These are phyloP conservation scores for Cheracebus regulus DNA, from an alignment of 2,797 vertebrate genomes.

Conservation along the genomic window DNA sequence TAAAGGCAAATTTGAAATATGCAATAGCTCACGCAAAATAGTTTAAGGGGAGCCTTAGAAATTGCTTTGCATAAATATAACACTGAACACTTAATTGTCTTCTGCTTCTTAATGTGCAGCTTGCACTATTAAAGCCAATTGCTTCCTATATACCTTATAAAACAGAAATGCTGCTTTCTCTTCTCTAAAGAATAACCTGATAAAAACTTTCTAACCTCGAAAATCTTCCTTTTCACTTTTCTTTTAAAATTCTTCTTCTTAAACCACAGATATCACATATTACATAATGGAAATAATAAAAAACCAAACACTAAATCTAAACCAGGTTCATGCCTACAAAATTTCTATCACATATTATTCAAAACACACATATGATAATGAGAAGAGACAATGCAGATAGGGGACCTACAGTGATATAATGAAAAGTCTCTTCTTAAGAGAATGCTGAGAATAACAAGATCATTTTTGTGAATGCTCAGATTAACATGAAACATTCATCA, in stretches of 20 bases:
- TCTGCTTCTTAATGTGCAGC: constrained; percentile 63
- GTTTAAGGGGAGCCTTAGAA: constrained; percentile 72
- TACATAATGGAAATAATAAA: not conserved
- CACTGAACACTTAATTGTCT: constrained; percentile 68
- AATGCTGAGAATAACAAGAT: not conserved
- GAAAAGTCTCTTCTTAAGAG: constrained; percentile 13
- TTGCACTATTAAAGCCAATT: constrained; percentile 72
- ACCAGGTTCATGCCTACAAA: not conserved
- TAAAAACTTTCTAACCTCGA: constrained; percentile 31
- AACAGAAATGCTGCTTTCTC: constrained; percentile 38
- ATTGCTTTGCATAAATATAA: constrained; percentile 75
- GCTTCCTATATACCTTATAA: constrained; percentile 61
- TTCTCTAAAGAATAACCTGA: constrained; percentile 52
- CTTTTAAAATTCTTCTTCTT: constrained; percentile 17
- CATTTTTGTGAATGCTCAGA: not conserved
- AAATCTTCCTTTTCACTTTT: constrained; percentile 39
- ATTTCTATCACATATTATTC: not conserved
- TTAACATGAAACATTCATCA: constrained; percentile 10
- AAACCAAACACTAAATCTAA: constrained; percentile 24
- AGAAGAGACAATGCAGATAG: not conserved
- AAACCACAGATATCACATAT: not conserved
- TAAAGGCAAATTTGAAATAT: constrained; percentile 73
- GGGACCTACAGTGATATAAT: not conserved
- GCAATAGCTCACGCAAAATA: constrained; percentile 56
- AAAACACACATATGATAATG: not conserved